Evolutionary conservation across 1,140 invertebrate genomes (phyloP).

Genomic region (Bombyx mori): DNA sequence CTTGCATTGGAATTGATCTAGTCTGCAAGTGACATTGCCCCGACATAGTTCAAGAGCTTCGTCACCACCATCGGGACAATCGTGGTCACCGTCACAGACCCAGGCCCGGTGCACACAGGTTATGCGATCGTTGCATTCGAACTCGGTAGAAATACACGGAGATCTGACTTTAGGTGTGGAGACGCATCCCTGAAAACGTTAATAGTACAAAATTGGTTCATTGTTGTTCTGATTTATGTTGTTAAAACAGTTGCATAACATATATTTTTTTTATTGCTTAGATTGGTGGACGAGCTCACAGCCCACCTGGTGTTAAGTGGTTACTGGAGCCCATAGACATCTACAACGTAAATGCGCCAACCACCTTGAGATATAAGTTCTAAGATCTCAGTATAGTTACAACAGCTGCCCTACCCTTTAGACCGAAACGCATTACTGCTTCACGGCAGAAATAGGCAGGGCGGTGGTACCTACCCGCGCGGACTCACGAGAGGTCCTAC

Average conservation of each 20-base stretch:
- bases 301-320: too few relatives aligned
- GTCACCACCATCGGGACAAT: conserved; percentile 88
- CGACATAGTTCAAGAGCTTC: conserved; percentile 79
- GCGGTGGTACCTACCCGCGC: too few relatives aligned
- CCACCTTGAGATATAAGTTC: too few relatives aligned
- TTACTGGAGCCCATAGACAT: too few relatives aligned
- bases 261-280: neutral
- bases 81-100: conserved; percentile 89
- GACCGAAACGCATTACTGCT: too few relatives aligned
- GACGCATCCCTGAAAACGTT: conserved; percentile 70
- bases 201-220: conserved; percentile 6
- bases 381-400: too few relatives aligned
- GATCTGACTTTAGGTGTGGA: conserved; percentile 67
- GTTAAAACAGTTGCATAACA: neutral
- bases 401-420: too few relatives aligned
- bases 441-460: too few relatives aligned
- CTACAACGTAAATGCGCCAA: too few relatives aligned
- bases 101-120: conserved; percentile 90
- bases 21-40: conserved; percentile 82
- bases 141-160: conserved; percentile 80
- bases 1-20: conserved; percentile 87
- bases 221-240: neutral
- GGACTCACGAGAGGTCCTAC: too few relatives aligned
- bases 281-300: neutral
- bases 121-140: conserved; percentile 86